Evolutionary conservation across 2,797 vertebrate genomes (phyloP).

Genomic region (Sandelia bainsii): DNA sequence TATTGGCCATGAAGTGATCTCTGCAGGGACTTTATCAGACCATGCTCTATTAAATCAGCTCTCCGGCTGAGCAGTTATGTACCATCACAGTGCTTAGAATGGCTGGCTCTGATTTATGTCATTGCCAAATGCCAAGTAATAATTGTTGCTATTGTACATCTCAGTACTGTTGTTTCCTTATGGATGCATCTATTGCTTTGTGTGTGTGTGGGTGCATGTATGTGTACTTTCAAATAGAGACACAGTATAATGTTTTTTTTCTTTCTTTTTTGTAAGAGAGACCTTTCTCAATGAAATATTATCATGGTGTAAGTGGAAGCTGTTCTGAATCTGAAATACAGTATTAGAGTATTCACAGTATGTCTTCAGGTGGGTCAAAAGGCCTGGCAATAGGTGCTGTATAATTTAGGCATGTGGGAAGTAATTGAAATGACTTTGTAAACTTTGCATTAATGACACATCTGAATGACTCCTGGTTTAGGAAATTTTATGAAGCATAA

Average conservation of each 20-base stretch:
- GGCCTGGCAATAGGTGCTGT: constrained; percentile 61
- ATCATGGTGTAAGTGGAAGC: constrained; percentile 59
- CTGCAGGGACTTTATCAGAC: constrained; percentile 78
- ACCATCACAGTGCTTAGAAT: constrained; percentile 70
- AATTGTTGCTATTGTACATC: constrained; percentile 63
- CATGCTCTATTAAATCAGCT: constrained; percentile 80
- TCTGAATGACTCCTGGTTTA: constrained; percentile 31
- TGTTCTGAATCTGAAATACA: constrained; percentile 66
- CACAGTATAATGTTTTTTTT: constrained; percentile 29
- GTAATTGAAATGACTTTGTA: constrained; percentile 63
- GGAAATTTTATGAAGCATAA: constrained; percentile 36
- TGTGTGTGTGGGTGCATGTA: not conserved
- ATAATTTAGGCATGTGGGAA: constrained; percentile 64
- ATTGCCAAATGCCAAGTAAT: constrained; percentile 72
- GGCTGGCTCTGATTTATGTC: constrained; percentile 70
- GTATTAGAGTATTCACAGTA: constrained; percentile 59
- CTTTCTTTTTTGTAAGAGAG: constrained; percentile 16
- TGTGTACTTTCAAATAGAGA: constrained; percentile 23
- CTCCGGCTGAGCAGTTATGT: constrained; percentile 74
- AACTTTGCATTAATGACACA: constrained; percentile 49
- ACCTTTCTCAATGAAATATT: constrained; percentile 55
- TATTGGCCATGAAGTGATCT: constrained; percentile 78
- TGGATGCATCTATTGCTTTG: constrained; percentile 31
- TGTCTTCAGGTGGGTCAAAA: constrained; percentile 71
- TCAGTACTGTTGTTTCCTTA: constrained; percentile 47